Evolutionary conservation across 2,888 invertebrate genomes (phyloP).

Genomic region (Habrosyne pyritoides): DNA sequence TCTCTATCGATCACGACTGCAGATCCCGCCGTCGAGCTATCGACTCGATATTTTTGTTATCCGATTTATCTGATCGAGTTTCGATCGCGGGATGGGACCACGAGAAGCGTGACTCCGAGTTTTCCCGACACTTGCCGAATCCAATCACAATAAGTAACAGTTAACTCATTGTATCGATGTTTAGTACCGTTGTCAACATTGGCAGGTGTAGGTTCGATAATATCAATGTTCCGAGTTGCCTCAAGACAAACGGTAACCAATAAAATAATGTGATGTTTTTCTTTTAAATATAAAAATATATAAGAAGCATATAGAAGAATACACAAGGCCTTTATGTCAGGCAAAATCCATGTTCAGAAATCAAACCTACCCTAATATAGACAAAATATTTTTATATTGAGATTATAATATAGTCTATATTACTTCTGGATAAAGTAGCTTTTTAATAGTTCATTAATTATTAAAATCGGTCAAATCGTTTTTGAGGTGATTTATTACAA

Average conservation of each 20-base stretch:
- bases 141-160: conserved; percentile 69
- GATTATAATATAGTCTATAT: too few species aligned
- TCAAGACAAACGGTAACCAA: conserved; percentile 16
- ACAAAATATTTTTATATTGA: too few species aligned
- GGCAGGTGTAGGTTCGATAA: conserved; percentile 56
- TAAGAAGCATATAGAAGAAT: too few species aligned
- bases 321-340: too few species aligned
- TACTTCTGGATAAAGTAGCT: too few species aligned
- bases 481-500: too few species aligned
- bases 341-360: too few species aligned
- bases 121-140: conserved; percentile 63
- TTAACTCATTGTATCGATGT: conserved; percentile 67
- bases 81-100: conserved; percentile 37
- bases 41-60: conserved; percentile 71
- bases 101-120: conserved; percentile 61
- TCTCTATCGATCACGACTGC: conserved; percentile 81
- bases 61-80: conserved; percentile 69
- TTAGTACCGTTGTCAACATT: conserved; percentile 65
- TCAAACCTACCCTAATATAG: too few species aligned
- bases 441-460: too few species aligned
- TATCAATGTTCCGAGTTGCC: conserved; percentile 8
- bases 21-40: conserved; percentile 67
- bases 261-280: not conserved
- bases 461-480: too few species aligned
- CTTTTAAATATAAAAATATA: too few species aligned